Percentiles rank a stretch among this genome's conserved stretches.
Evolutionary conservation across 1,140 invertebrate species (phyloP).

Genomic region (Drosophila teissieri): DNA sequence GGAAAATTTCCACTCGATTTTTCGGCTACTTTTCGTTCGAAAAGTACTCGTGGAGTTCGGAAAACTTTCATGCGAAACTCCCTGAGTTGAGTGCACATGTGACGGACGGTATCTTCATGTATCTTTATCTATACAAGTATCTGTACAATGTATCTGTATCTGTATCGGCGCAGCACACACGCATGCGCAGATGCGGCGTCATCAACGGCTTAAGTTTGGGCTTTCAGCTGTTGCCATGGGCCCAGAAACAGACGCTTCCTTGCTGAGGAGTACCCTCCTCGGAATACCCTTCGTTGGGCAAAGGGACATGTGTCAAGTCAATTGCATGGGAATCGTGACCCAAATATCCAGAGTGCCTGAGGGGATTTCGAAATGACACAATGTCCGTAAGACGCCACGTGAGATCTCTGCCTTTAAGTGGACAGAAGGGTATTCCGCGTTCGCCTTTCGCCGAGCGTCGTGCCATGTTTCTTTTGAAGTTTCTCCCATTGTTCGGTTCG

Average conservation of each 20-base stretch:
- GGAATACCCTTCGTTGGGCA: constrained; percentile 6
- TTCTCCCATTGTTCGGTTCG: constrained; percentile 30
- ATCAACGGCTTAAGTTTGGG: constrained; percentile 8
- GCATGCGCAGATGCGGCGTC: constrained; percentile 24
- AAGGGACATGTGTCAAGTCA: background rate
- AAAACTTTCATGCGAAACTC: constrained; percentile 26
- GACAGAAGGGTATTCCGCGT: constrained; percentile 5
- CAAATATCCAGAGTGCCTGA: background rate
- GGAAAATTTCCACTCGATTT: constrained; percentile 31
- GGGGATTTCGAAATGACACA: too few relatives aligned
- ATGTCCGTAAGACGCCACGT: too few relatives aligned
- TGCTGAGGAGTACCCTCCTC: background rate
- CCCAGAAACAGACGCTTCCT: constrained; percentile 1
- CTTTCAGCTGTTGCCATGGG: constrained; percentile 35
- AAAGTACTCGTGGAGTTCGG: background rate
- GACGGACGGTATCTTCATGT: background rate
- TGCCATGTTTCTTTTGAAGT: constrained; percentile 6
- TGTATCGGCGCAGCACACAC: constrained; percentile 21
- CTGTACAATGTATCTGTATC: background rate
- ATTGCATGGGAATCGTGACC: too few relatives aligned
- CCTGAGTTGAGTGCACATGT: background rate
- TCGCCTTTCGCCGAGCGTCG: constrained; percentile 8
- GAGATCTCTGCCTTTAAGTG: background rate
- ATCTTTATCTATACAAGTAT: background rate
- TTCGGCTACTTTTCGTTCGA: constrained; percentile 4